phyloP scores from a whole-genome alignment of 1,140 invertebrate genomes.

The Temnothorax curvispinosus region DNA sequence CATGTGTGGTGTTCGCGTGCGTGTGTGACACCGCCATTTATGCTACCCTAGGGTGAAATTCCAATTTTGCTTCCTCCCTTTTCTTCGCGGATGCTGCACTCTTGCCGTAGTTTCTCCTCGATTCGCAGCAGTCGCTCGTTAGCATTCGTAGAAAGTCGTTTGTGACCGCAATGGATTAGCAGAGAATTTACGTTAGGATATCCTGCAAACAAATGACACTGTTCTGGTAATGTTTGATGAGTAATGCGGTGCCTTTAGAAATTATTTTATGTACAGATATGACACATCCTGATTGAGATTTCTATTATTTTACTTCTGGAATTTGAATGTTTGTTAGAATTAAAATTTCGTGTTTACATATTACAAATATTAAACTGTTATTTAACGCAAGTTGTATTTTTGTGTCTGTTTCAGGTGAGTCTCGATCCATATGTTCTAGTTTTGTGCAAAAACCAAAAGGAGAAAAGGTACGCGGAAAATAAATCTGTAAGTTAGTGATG shows the following conservation, averaged over 20 bases:
- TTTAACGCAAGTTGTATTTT: conserved; percentile 24
- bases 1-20: not conserved
- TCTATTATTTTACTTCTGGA: not conserved
- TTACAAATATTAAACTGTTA: not conserved
- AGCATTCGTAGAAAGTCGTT: conserved; percentile 56
- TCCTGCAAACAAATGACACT: not conserved
- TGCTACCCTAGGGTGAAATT: conserved; percentile 75
- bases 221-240: not conserved
- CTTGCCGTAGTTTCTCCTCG: conserved; percentile 36
- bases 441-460: not conserved
- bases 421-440: not conserved
- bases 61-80: conserved; percentile 71
- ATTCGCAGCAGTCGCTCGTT: conserved; percentile 34
- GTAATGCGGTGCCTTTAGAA: not conserved
- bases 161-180: conserved; percentile 27
- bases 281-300: not conserved
- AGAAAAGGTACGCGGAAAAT: conserved; percentile 33
- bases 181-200: not conserved
- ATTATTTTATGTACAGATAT: not conserved
- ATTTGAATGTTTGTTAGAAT: not conserved
- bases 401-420: conserved; percentile 77
- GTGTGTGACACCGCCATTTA: conserved; percentile 46
- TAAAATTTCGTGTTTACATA: not conserved
- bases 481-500: conserved; percentile 59
- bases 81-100: conserved; percentile 29